Evolutionary conservation across 2,797 vertebrate genomes (phyloP).

Genomic region (Tenualosa thibaudeaui): DNA sequence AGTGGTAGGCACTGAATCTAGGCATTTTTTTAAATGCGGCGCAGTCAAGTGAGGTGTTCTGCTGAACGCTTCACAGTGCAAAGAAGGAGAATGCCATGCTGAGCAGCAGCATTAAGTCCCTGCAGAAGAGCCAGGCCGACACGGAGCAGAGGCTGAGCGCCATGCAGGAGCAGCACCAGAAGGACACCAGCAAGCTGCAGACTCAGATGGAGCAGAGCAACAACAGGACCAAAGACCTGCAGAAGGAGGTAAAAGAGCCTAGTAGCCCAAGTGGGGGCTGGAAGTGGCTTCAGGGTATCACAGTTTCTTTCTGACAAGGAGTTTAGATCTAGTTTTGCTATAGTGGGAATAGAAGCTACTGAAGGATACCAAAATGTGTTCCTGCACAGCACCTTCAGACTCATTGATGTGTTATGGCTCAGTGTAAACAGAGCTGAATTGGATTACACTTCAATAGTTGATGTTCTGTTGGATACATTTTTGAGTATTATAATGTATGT

Average conservation of each 20-base stretch:
- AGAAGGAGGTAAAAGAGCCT: constrained; percentile 81
- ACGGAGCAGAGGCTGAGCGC: constrained; percentile 84
- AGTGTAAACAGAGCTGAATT: no score
- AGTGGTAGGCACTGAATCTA: not conserved
- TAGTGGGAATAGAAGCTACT: no score
- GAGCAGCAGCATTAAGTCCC: constrained; percentile 80
- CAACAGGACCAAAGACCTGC: constrained; percentile 82
- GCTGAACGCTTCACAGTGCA: constrained; percentile 70
- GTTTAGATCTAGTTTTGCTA: not conserved
- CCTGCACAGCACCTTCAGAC: no score
- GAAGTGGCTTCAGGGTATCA: not conserved
- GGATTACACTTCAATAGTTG: no score
- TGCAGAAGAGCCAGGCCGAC: constrained; percentile 85
- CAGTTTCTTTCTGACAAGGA: not conserved
- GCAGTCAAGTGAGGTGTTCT: not conserved
- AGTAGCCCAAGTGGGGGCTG: not conserved
- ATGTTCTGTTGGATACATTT: no score
- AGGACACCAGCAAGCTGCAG: constrained; percentile 82
- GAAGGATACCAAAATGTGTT: no score
- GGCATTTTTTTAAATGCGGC: not conserved
- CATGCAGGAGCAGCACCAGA: constrained; percentile 86
- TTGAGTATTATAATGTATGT: not conserved
- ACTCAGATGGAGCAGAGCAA: constrained; percentile 86
- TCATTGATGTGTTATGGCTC: no score
- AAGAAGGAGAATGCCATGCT: constrained; percentile 86